A percentile compares a stretch with the other conserved stretches of the same genome.
phyloP scores from a whole-genome alignment of 2,797 vertebrate genomes.

The Bradypus variegatus region DNA sequence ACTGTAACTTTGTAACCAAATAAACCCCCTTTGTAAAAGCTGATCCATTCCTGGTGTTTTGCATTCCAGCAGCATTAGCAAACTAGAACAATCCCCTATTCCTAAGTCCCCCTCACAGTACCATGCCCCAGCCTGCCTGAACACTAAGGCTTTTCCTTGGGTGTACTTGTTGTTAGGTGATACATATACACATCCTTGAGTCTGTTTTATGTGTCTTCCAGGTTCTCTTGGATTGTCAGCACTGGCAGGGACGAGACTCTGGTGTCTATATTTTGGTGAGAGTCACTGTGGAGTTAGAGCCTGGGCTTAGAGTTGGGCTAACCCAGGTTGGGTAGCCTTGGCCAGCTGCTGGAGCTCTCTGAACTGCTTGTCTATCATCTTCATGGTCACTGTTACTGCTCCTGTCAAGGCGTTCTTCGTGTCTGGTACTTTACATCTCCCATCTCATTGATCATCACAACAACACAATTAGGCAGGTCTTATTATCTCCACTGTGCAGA shows the following conservation, averaged over 20 bases:
- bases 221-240: neutral
- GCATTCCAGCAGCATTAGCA: no score
- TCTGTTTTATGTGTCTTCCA: neutral
- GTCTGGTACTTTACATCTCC: neutral
- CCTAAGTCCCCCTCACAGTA: neutral
- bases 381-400: neutral
- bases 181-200: neutral
- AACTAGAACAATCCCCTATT: neutral
- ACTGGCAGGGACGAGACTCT: neutral
- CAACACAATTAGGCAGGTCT: neutral
- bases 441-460: neutral
- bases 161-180: no score
- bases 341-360: neutral
- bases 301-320: neutral
- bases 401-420: neutral
- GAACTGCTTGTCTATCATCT: neutral
- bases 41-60: no score
- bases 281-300: neutral
- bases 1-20: no score
- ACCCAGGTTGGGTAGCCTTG: neutral
- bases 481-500: neutral
- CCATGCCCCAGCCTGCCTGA: fast-evolving
- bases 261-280: neutral
- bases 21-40: no score
- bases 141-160: neutral